These are phyloP conservation scores for Hephaestus fuliginosus DNA, from an alignment of 2,797 vertebrate species.

Conservation along the genomic window DNA sequence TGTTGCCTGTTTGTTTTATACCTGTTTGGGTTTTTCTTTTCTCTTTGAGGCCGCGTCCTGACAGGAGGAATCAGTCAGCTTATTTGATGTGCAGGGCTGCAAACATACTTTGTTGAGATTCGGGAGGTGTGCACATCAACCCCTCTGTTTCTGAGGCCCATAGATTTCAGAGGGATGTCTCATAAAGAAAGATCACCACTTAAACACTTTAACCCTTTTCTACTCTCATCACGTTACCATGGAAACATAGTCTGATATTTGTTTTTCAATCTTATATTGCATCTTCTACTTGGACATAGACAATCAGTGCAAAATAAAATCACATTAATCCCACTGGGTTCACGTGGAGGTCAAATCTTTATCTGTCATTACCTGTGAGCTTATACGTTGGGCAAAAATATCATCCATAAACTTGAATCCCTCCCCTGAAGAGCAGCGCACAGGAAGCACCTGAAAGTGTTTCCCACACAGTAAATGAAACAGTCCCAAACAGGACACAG, in stretches of 20 bases:
- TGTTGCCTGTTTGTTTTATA: background rate
- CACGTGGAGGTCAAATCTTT: too few species aligned
- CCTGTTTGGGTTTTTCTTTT: background rate
- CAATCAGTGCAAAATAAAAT: too few species aligned
- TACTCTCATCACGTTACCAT: background rate
- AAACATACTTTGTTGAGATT: too few species aligned
- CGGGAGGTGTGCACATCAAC: background rate
- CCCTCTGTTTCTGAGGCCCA: background rate
- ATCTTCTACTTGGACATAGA: too few species aligned
- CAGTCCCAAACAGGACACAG: background rate
- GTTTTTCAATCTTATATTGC: background rate
- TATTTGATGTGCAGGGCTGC: background rate
- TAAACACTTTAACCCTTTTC: background rate
- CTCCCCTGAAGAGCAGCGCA: background rate
- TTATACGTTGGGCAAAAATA: background rate
- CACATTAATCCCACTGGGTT: too few species aligned
- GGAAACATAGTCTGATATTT: background rate
- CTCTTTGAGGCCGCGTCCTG: background rate
- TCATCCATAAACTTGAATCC: too few species aligned
- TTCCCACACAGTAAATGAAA: background rate
- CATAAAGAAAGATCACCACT: background rate
- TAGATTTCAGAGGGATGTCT: background rate
- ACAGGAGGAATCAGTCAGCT: background rate
- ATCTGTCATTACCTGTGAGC: too few species aligned
- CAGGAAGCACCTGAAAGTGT: background rate